These are phyloP conservation scores for Cylloceria caligata DNA, from an alignment of 2,888 invertebrate species.

Conservation along the genomic window DNA sequence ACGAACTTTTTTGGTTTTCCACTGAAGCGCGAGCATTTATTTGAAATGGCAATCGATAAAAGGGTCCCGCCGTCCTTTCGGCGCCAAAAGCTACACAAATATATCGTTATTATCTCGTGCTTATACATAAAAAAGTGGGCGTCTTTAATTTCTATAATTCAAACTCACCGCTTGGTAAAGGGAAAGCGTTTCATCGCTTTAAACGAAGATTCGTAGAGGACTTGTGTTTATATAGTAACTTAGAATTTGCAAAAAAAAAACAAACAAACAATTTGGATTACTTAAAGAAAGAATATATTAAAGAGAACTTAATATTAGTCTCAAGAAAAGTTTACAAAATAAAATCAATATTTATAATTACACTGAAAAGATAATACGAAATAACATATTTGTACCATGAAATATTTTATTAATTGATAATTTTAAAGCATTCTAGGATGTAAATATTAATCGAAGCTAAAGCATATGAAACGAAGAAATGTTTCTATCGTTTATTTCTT, in stretches of 20 bases:
- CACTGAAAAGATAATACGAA: neutral
- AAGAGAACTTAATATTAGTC: neutral
- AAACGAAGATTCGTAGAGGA: neutral
- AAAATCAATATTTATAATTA: neutral
- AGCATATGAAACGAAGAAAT: neutral
- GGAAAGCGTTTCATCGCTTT: neutral
- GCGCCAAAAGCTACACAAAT: conserved; percentile 63
- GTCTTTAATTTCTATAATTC: conserved; percentile 18
- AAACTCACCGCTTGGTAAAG: neutral
- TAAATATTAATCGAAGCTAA: neutral
- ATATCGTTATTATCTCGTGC: conserved; percentile 24
- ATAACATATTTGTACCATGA: neutral
- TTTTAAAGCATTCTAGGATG: neutral
- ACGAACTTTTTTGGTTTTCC: conserved; percentile 24
- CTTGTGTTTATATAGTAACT: neutral
- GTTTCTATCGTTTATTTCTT: too few species aligned
- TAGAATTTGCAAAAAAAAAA: neutral
- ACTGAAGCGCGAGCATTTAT: conserved; percentile 55
- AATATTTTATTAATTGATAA: neutral
- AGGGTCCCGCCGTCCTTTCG: conserved; percentile 61
- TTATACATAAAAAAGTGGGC: conserved; percentile 12
- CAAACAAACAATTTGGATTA: neutral
- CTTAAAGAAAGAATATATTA: neutral
- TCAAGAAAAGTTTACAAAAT: neutral
- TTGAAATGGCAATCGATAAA: conserved; percentile 66